Evolutionary conservation across 2,113 vertebrate genomes (phyloP).

Genomic region (Lepisosteus osseus): DNA sequence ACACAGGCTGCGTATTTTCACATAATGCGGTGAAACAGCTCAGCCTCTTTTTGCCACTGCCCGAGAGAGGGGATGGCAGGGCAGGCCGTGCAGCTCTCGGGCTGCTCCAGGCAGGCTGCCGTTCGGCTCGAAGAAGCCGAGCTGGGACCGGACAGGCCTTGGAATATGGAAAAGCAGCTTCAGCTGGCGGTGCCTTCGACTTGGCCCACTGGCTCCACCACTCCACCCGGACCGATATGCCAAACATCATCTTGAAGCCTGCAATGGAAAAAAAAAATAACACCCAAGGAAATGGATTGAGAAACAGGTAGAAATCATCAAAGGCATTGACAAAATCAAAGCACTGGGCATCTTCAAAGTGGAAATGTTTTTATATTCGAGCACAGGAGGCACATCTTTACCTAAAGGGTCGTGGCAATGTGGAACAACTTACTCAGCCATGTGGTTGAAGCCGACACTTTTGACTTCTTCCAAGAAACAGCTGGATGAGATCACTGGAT

Average conservation of each 20-base stretch:
- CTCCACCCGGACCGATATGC: conserved; percentile 33
- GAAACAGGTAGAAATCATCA: not conserved
- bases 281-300: not conserved
- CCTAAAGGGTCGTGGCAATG: too few relatives aligned
- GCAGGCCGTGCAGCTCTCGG: not conserved
- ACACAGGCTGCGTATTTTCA: too few relatives aligned
- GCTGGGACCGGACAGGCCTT: too few relatives aligned
- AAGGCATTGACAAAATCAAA: not conserved
- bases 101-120: not conserved
- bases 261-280: not conserved
- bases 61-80: conserved; percentile 27
- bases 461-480: too few relatives aligned
- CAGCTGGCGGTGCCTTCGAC: not conserved
- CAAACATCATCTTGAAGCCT: conserved; percentile 56
- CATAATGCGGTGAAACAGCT: conserved; percentile 1
- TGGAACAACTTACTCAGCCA: too few relatives aligned
- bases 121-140: not conserved
- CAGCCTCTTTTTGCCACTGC: conserved; percentile 32
- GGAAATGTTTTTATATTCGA: too few relatives aligned
- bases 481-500: too few relatives aligned
- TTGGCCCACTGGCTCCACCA: conserved; percentile 43
- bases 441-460: too few relatives aligned
- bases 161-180: conserved; percentile 3
- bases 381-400: too few relatives aligned
- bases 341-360: too few relatives aligned